A percentile compares a stretch with the other conserved stretches of the same genome.
Conservation (phyloP, 2,113 vertebrate genomes). For the Pipra filicauda region DNA sequence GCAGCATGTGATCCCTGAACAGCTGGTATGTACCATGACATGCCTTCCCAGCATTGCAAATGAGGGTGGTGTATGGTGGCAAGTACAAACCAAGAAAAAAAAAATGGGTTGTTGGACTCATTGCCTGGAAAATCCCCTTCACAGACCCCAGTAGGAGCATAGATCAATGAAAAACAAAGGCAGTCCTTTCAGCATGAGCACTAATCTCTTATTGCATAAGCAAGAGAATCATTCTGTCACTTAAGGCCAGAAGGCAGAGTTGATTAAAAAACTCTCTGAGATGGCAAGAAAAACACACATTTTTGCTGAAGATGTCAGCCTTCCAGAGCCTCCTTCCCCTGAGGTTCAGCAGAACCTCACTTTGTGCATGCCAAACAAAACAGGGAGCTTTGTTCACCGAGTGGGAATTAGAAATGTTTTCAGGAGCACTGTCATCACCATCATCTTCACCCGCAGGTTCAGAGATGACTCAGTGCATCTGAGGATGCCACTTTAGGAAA, state of each 20-base stretch:
- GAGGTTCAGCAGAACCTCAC: not conserved
- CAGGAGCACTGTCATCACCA: conserved; percentile 15
- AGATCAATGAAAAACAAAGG: not conserved
- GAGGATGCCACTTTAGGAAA: conserved; percentile 17
- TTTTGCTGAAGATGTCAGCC: not conserved
- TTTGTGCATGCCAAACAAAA: not conserved
- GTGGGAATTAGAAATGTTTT: conserved; percentile 18
- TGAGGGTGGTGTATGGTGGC: not conserved
- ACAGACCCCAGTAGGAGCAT: not conserved
- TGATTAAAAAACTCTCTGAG: not conserved
- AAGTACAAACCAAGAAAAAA: not conserved
- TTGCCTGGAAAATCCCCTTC: not conserved
- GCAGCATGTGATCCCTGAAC: not conserved
- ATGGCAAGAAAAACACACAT: not conserved
- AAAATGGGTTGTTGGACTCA: not conserved
- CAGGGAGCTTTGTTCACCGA: not conserved
- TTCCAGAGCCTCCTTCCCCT: not conserved
- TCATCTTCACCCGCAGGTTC: conserved; percentile 19
- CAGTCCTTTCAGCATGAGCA: not conserved
- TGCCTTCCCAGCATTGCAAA: not conserved
- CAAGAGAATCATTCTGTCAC: not conserved
- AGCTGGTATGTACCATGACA: not conserved
- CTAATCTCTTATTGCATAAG: not conserved
- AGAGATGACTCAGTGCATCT: conserved; percentile 25
- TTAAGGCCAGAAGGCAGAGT: not conserved